Evolutionary conservation across 2,113 vertebrate genomes (phyloP), one percentile per base, ranked within the genome.

Genomic region (Colius striatus): DNA sequence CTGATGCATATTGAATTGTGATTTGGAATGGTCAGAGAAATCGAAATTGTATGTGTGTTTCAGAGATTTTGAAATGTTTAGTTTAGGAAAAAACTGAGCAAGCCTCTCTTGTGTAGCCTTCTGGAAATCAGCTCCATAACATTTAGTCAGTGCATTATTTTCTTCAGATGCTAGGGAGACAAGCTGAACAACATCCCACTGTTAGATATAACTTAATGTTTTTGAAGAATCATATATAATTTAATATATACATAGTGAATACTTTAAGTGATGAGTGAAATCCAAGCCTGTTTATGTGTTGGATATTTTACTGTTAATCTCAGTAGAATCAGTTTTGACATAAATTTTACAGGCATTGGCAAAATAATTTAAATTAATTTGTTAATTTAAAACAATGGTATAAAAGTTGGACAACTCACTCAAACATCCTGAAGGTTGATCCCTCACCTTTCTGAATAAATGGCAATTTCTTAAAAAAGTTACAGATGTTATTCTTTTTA

Each of bases 11-110:
- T 19, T 73, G 54, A 87, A 48, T 47, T 80, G 55, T 72, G 83
- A 82, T 96, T 97, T 9, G 6, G 38, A 89, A 94, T 60, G 78
- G 88, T 67, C 74, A 86, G 81, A 66, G 57, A 57, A 90, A 73
- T 84, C 32, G 61, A 74, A 86, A 78, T 50, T 75, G 34, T 91
- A 18, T 54, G 8, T 78, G 55, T 11, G 26, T 58, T 72, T 94
- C 80, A 72, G 5, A 50, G 48, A 48, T 63, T 55, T 41, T 90
- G 38, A 73, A 84, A 47, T 32, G 29, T 41, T 92, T 86, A 11
- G 18, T 79, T 72, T 85, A 61, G 38, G 22, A 93, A 41, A 90
- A 94, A 88, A 70, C 36, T 65, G 15, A 16, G 11, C 41, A 53
- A 72, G 32, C 16, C 30, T 72, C 29, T 60, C n/a, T 32, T 34